Conservation (phyloP, 1,140 invertebrate species). For the Pseudoatta argentina region DNA sequence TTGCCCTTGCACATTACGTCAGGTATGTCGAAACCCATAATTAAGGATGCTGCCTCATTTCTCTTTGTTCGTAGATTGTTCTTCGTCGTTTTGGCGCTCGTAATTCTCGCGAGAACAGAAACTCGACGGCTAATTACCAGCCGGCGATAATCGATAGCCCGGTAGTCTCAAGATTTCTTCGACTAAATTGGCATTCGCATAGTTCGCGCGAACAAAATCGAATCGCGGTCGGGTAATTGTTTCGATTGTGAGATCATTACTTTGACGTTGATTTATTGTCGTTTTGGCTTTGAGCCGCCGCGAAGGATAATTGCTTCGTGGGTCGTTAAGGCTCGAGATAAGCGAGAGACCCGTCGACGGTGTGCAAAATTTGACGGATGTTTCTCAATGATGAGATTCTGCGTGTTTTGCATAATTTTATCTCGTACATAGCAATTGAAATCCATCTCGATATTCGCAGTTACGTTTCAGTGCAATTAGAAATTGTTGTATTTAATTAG, state of each 20-base stretch:
- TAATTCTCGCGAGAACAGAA: conserved; percentile 53
- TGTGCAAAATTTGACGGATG: conserved; percentile 54
- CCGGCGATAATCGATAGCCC: conserved; percentile 40
- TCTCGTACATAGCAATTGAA: not conserved
- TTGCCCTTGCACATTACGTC: not conserved
- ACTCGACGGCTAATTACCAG: conserved; percentile 65
- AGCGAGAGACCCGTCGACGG: conserved; percentile 16
- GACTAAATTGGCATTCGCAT: conserved; percentile 1
- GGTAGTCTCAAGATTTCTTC: conserved; percentile 53
- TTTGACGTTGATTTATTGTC: conserved; percentile 74
- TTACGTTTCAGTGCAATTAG: not conserved
- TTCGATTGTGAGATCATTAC: conserved; percentile 63
- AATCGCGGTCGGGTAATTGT: conserved; percentile 69
- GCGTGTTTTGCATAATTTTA: conserved; percentile 24
- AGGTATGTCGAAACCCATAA: conserved; percentile 50
- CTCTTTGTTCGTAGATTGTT: conserved; percentile 23
- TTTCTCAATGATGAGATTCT: conserved; percentile 30
- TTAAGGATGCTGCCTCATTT: conserved; percentile 46
- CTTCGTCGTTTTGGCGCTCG: not conserved
- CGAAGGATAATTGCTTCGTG: conserved; percentile 59
- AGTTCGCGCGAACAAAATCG: conserved; percentile 34
- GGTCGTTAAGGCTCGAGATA: conserved; percentile 51
- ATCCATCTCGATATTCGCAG: not conserved
- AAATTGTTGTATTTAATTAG: not conserved
- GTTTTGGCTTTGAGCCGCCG: conserved; percentile 69